Conservation (phyloP, 2,113 vertebrate species). For the Apaloderma vittatum region DNA sequence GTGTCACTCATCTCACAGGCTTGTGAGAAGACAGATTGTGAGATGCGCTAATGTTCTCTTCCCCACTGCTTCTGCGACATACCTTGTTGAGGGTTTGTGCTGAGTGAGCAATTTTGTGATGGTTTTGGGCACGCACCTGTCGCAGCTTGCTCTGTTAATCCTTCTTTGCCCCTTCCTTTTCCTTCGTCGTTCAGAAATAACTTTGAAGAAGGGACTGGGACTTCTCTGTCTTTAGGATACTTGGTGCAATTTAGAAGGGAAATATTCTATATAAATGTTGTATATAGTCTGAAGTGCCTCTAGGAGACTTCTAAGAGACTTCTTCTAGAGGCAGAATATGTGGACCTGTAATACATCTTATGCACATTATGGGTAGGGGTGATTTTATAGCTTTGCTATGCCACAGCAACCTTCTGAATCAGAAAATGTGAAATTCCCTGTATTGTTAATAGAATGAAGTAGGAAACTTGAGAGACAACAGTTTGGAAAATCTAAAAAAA, state of each 20-base stretch:
- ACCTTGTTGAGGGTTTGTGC: accelerated
- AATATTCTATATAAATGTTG: not conserved
- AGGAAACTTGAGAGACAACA: not conserved
- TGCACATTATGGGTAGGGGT: not conserved
- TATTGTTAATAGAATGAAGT: not conserved
- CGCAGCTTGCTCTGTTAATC: not conserved
- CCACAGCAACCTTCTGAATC: not conserved
- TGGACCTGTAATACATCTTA: not conserved
- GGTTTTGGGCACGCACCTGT: not conserved
- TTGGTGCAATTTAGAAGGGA: not conserved
- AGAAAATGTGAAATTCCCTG: not conserved
- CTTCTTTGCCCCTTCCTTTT: not conserved
- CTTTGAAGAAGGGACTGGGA: not conserved
- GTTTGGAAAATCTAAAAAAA: not conserved
- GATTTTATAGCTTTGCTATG: not conserved
- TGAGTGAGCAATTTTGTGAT: not conserved
- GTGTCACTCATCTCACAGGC: not conserved
- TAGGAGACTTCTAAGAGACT: not conserved
- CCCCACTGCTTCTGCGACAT: not conserved
- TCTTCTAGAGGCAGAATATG: not conserved
- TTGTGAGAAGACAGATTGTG: not conserved
- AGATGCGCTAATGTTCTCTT: not conserved
- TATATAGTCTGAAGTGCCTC: not conserved
- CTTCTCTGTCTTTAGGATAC: not conserved
- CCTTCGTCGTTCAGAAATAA: not conserved